Conservation (phyloP, 2,888 invertebrate genomes). For the Peribatodes rhomboidaria region DNA sequence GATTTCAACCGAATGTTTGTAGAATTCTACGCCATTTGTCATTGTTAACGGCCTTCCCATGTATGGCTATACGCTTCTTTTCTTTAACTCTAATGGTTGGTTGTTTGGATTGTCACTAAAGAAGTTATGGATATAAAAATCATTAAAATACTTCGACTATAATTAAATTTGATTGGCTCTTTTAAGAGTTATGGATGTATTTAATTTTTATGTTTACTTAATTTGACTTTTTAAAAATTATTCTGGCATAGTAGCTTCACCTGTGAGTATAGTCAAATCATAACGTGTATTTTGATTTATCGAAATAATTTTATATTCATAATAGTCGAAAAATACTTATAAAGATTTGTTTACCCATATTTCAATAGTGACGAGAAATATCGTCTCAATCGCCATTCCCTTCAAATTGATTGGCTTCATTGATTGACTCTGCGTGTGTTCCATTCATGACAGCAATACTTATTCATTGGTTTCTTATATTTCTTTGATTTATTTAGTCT, state of each 20-base stretch:
- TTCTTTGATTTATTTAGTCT: not conserved
- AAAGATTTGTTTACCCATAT: constrained; percentile 10
- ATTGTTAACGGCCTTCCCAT: constrained; percentile 21
- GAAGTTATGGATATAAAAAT: not conserved
- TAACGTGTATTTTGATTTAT: not conserved
- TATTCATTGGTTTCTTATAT: constrained; percentile 20
- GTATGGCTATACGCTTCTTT: constrained; percentile 20
- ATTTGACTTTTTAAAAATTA: not conserved
- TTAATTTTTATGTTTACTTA: not conserved
- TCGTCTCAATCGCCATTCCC: constrained; percentile 48
- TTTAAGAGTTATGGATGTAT: not conserved
- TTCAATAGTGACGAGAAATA: constrained; percentile 40
- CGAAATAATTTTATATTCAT: not conserved
- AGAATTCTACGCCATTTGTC: constrained; percentile 30
- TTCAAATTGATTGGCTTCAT: constrained; percentile 52
- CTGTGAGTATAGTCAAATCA: not conserved
- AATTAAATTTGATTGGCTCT: constrained; percentile 1
- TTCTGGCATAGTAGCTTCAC: not conserved
- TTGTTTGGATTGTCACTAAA: not conserved
- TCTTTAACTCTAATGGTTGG: constrained; percentile 10
- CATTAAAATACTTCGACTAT: not conserved
- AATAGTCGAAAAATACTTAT: not conserved
- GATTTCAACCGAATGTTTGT: constrained; percentile 15
- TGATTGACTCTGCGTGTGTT: constrained; percentile 48
- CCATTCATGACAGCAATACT: constrained; percentile 37